Percentiles rank a stretch among this genome's conserved stretches.
phyloP scores from a whole-genome alignment of 2,888 invertebrate genomes.

The Tenthredo livida region DNA sequence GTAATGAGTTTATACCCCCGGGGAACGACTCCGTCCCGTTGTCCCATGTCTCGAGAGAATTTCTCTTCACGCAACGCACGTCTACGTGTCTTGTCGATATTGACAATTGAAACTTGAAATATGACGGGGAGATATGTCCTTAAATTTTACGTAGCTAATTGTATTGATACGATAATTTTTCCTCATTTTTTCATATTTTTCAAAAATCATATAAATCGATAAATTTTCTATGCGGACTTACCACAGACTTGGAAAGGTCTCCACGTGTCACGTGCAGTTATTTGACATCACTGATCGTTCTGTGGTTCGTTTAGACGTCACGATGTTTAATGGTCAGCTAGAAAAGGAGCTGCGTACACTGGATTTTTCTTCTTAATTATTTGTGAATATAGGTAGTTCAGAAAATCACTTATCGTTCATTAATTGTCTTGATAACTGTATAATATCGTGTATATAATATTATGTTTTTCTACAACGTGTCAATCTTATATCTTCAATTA shows the following conservation, averaged over 20 bases:
- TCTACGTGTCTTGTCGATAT: neutral
- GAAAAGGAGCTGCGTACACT: neutral
- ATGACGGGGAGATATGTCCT: neutral
- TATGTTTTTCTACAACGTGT: neutral
- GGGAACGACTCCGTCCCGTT: neutral
- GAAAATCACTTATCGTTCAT: neutral
- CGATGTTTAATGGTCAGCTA: constrained; percentile 2
- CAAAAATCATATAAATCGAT: neutral
- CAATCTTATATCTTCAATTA: neutral
- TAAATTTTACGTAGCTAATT: neutral
- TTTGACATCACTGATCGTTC: constrained; percentile 62
- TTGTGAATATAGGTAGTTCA: neutral
- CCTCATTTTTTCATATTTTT: neutral
- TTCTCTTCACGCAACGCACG: neutral
- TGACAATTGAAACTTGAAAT: constrained; percentile 2
- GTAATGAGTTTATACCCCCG: constrained; percentile 43
- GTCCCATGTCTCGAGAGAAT: constrained; percentile 3
- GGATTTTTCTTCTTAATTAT: neutral
- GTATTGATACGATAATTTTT: no score
- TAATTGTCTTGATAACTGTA: neutral
- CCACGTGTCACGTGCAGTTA: constrained; percentile 71
- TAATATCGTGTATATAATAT: neutral
- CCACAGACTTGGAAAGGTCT: constrained; percentile 67
- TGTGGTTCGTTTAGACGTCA: constrained; percentile 37
- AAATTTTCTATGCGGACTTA: neutral